These are phyloP conservation scores for Cairina moschata DNA, from an alignment of 2,113 vertebrate genomes.

Conservation along the genomic window DNA sequence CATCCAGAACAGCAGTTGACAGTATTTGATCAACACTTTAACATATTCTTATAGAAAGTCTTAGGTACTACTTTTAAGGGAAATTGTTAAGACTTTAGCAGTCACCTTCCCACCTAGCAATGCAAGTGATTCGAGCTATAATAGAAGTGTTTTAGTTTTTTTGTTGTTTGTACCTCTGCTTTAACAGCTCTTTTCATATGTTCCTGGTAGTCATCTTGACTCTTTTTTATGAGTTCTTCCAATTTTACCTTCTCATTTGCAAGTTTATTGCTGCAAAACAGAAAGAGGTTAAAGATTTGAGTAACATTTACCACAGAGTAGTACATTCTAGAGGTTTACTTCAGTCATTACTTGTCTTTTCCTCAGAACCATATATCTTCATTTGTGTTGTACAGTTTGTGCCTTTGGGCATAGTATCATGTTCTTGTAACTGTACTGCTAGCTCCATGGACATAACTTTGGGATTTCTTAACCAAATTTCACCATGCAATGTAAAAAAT, in stretches of 20 bases:
- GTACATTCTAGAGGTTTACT: not conserved
- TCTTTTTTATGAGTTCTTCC: slow-evolving; percentile 83
- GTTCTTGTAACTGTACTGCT: rapidly evolving
- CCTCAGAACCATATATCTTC: not conserved
- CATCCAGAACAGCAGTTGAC: not conserved
- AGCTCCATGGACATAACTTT: not conserved
- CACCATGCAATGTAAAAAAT: not conserved
- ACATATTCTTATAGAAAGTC: not conserved
- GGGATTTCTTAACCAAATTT: not conserved
- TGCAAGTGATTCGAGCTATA: not conserved
- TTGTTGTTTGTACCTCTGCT: slow-evolving; percentile 80
- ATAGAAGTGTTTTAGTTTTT: not conserved
- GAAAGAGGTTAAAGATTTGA: not conserved
- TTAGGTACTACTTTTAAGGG: not conserved
- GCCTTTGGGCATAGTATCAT: not conserved
- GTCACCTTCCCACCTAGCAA: not conserved
- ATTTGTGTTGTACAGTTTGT: not conserved
- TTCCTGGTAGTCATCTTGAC: slow-evolving; percentile 49
- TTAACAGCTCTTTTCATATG: slow-evolving; percentile 75
- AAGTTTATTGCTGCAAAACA: slow-evolving; percentile 79
- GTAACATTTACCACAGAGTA: not conserved
- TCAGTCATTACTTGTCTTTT: not conserved
- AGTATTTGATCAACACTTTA: not conserved
- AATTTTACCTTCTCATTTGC: slow-evolving; percentile 82
- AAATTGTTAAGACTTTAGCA: not conserved